These are phyloP conservation scores for Condylura cristata DNA, from an alignment of 2,113 vertebrate species.

Conservation along the genomic window DNA sequence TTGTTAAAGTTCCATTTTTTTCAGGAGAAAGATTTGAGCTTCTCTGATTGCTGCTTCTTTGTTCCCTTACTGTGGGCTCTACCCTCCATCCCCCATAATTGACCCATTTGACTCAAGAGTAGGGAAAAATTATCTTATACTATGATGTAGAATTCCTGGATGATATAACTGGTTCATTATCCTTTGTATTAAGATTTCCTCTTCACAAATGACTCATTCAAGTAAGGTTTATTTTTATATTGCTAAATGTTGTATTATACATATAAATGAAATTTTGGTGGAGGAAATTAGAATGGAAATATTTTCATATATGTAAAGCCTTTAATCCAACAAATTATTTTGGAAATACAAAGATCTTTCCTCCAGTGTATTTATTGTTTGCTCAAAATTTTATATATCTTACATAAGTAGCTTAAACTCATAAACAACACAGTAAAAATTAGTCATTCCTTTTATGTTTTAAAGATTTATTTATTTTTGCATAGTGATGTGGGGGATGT, in stretches of 20 bases:
- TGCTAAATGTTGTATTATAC: background rate
- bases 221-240: slow-evolving; percentile 54
- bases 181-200: slow-evolving; percentile 35
- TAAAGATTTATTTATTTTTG: too few relatives aligned
- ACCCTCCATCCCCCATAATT: background rate
- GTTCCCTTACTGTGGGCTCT: background rate
- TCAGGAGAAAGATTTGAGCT: background rate
- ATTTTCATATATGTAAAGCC: slow-evolving; percentile 66
- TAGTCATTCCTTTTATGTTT: slow-evolving; percentile 10
- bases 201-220: slow-evolving; percentile 23
- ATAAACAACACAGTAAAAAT: background rate
- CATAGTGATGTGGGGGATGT: too few relatives aligned
- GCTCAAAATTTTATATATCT: slow-evolving; percentile 40
- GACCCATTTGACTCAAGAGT: slow-evolving; percentile 23
- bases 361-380: slow-evolving; percentile 42
- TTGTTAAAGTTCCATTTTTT: background rate
- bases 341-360: slow-evolving; percentile 49
- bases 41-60: background rate
- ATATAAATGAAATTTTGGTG: slow-evolving; percentile 52
- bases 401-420: slow-evolving; percentile 18
- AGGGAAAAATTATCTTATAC: background rate
- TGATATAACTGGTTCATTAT: background rate
- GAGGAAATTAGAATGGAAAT: slow-evolving; percentile 53
- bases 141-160: background rate
- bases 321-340: slow-evolving; percentile 69